Evolutionary conservation across 1,140 invertebrate genomes (phyloP), one percentile per base, ranked within the genome.

Genomic region (Sesamia nonagrioides): DNA sequence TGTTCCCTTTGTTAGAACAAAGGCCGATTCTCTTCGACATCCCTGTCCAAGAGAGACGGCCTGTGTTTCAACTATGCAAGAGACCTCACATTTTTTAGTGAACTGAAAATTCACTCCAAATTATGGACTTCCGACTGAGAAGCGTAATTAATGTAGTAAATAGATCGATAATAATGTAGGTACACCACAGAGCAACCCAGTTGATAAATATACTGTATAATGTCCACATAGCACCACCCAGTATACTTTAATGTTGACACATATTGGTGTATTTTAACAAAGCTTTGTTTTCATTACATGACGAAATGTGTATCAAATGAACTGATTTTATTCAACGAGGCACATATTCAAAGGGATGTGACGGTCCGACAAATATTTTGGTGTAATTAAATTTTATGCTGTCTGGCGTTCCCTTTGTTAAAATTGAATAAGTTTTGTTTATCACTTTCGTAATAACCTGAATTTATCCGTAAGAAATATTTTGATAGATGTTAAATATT

Each of bases 281-380:
- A 68, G 18, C 11, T 21, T 63, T 63, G 42, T 68, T 68, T 68
- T 35, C 68, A 52, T 71, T 71, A 71, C 21, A 35, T 6, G 42
- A 71, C 48, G 54, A 71, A 52, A 33, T 45, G 15, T 17, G 33
- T 71, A 27, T 35, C 48, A 71, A 71, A 71, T 54, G 48, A 71
- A 71, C 68, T 71, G 68, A 71, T 71, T 71, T 71, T 71, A 71
- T 71, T 71, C 35, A 71, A 71, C 37, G 68, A 71, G 48, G 27
- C 68, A 35, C 68, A 42, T 11, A 71, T n/a, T 71, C 68, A 71
- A 71, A 71, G 68, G 21, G 48, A 17, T 27, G 48, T 54, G 48
- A 33, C 68, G 18, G 68, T 71, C 48, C 45, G 40, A 50, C 40
- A 45, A 71, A 45, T 71, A 69, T 42, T 69, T 21, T 52, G 17